Evolutionary conservation across 1,140 invertebrate genomes (phyloP).

Genomic region (Drosophila littoralis): DNA sequence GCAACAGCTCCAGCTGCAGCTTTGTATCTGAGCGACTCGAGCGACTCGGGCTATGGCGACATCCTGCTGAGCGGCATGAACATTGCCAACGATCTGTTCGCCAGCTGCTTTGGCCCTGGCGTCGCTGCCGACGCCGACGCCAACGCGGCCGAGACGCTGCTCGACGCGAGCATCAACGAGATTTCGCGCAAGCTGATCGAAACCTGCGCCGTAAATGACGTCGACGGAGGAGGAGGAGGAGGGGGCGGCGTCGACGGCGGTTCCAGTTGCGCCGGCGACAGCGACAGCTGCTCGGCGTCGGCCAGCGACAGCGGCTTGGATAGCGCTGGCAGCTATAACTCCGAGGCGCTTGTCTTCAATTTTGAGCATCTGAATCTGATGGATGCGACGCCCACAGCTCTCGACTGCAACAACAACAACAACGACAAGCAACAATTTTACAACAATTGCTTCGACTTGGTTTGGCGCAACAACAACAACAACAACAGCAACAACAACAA

Average conservation of each 20-base stretch:
- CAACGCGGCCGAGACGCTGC: slow-evolving; percentile 62
- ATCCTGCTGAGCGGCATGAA: slow-evolving; percentile 82
- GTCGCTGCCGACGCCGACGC: slow-evolving; percentile 35
- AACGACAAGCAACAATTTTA: slow-evolving; percentile 64
- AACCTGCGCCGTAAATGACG: slow-evolving; percentile 54
- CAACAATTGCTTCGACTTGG: slow-evolving; percentile 77
- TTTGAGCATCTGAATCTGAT: slow-evolving; percentile 82
- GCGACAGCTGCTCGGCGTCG: slow-evolving; percentile 49
- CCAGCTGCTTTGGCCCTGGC: slow-evolving; percentile 53
- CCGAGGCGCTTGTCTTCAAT: slow-evolving; percentile 78
- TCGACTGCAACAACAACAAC: slow-evolving; percentile 75
- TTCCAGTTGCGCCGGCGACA: slow-evolving; percentile 17
- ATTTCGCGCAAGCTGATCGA: slow-evolving; percentile 83
- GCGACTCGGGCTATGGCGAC: slow-evolving; percentile 78
- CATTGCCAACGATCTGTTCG: slow-evolving; percentile 77
- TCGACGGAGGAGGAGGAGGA: no score
- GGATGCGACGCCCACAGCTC: slow-evolving; percentile 70
- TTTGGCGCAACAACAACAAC: slow-evolving; percentile 63
- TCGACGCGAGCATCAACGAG: slow-evolving; percentile 80
- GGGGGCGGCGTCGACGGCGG: no score
- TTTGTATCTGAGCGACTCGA: slow-evolving; percentile 71
- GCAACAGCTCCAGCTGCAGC: slow-evolving; percentile 4
- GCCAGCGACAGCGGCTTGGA: slow-evolving; percentile 77
- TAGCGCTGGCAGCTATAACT: slow-evolving; percentile 74
- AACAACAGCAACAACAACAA: slow-evolving; percentile 41